Evolutionary conservation across 2,797 vertebrate species (phyloP), one percentile per base, ranked within the genome.

Genomic region (Discoglossus pictus): DNA sequence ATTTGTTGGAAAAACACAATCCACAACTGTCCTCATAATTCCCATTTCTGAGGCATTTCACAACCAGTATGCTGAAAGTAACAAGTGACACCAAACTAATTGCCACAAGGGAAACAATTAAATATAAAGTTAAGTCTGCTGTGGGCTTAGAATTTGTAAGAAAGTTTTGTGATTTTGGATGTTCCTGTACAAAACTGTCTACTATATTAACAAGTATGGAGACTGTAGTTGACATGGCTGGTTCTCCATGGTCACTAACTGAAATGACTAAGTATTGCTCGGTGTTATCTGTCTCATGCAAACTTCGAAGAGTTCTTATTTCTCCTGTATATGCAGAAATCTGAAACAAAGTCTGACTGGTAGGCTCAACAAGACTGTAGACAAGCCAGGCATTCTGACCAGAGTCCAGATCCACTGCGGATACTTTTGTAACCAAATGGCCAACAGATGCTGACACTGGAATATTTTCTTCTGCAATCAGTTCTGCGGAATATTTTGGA

Each of bases 321-420:
- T 98, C 96, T 5, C 97, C 97, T 0, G 82, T 93, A 79, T 91
- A 87, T 9, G 82, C 75, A 0, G 91, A 93, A 35, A 99, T 83
- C 0, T 80, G 90, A 67, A 98, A 98, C 79, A 93, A 86, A 10
- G 87, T 88, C 2, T 90, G 81, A 72, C 95, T 87, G 0, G 88
- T 91, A 72, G 95, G 92, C 12, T 92, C 89, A 61, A 88, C 69
- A 7, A 99, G 84, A 2, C 83, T 91, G 63, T 97, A 98, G 9
- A 90, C 92, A 46, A 99, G 83, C 94, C 94, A 97, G 0, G 97
- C 96, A 1, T 98, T 99, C 79, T 96, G 90, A 50, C 97, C 97
- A 0, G 95, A 92, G 61, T 98, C 97, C 0, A 89, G 87, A 70
- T 99, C 97, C 74, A 97, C 88, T 1, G 89, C 94, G 10, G 94